Conservation (phyloP, 1,140 invertebrate species). For the Octopus sinensis region DNA sequence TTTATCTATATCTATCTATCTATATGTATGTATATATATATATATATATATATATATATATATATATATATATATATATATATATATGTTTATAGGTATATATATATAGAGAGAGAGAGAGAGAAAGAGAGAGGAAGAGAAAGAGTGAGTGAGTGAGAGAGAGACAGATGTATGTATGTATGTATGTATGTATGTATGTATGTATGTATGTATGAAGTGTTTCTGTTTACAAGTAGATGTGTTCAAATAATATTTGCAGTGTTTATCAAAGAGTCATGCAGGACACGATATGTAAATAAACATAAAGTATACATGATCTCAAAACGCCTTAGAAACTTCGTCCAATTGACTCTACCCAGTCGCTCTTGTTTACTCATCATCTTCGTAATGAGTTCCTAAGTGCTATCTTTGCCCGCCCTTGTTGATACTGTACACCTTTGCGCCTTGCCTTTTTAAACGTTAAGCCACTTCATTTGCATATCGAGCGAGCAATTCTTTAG, state of each 20-base stretch:
- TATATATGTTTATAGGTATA: background rate
- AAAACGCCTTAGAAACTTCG: background rate
- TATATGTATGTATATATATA: background rate
- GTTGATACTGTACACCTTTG: too few species aligned
- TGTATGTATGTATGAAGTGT: background rate
- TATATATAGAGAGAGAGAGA: background rate
- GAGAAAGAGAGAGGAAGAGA: background rate
- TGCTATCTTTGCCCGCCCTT: too few species aligned
- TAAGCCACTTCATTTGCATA: too few species aligned
- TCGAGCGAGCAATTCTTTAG: too few species aligned
- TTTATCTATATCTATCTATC: background rate
- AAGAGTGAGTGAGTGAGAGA: background rate
- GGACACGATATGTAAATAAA: background rate
- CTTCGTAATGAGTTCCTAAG: too few species aligned
- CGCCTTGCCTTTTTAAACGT: too few species aligned
- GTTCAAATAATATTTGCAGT: background rate
- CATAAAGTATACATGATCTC: background rate
- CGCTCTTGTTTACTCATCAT: too few species aligned
- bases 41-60: conserved; percentile 5
- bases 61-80: background rate
- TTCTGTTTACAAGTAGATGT: background rate
- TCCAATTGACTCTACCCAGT: too few species aligned
- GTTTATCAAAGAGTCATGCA: background rate
- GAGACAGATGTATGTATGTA: background rate
- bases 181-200: background rate